A percentile compares a stretch with the other conserved stretches of the same genome.
These are phyloP conservation scores for Apantesis nais DNA, from an alignment of 2,888 invertebrate genomes.

Conservation along the genomic window DNA sequence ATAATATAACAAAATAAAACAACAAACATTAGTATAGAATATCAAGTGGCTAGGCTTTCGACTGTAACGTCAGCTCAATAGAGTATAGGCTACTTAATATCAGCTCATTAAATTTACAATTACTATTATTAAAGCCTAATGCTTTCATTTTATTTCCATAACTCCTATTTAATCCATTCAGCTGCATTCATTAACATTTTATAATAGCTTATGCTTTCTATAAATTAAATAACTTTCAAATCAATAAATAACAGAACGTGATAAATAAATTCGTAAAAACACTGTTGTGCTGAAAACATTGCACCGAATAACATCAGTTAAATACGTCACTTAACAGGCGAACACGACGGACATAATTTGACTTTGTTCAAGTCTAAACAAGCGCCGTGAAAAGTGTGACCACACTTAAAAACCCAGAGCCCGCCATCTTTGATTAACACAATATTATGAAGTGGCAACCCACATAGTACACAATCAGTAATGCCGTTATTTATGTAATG, in stretches of 20 bases:
- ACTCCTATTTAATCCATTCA: background rate
- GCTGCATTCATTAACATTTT: background rate
- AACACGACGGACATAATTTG: constrained; percentile 76
- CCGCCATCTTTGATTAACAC: constrained; percentile 87
- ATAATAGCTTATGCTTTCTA: background rate
- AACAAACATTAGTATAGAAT: background rate
- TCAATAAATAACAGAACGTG: constrained; percentile 15
- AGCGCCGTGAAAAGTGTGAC: constrained; percentile 87
- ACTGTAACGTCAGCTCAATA: background rate
- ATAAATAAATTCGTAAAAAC: constrained; percentile 12
- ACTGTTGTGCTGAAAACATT: constrained; percentile 25
- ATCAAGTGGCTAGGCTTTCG: background rate
- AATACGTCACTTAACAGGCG: constrained; percentile 48
- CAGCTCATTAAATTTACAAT: background rate
- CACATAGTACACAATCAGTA: constrained; percentile 83
- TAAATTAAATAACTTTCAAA: constrained; percentile 6
- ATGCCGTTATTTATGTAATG: constrained; percentile 54
- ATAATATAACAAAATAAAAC: background rate
- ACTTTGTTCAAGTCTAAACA: constrained; percentile 86
- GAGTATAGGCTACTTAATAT: background rate
- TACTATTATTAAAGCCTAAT: background rate
- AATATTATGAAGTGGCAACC: constrained; percentile 85
- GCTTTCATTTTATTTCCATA: background rate
- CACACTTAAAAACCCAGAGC: constrained; percentile 87
- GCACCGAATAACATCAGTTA: background rate